phyloP scores from a whole-genome alignment of 2,797 vertebrate genomes.

The Danio jaintianensis region DNA sequence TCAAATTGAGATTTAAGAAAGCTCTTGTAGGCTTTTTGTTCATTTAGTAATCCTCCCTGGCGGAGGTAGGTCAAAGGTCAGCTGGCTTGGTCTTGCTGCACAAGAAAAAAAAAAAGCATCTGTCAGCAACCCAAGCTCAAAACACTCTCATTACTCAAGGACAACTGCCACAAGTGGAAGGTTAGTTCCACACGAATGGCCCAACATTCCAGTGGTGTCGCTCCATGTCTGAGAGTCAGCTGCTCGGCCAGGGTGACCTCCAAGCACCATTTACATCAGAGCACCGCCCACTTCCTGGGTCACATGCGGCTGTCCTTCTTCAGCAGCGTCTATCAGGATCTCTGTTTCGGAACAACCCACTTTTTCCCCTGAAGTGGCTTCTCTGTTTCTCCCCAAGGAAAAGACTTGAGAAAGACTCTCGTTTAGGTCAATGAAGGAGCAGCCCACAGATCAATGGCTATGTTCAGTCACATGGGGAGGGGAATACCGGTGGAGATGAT shows the following conservation, averaged over 20 bases:
- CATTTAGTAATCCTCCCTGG: constrained; percentile 62
- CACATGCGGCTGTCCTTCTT: constrained; percentile 24
- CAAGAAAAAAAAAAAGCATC: constrained; percentile 68
- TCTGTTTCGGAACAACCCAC: constrained; percentile 20
- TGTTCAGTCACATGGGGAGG: constrained; percentile 23
- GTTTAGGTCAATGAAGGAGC: constrained; percentile 31
- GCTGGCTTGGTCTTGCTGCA: constrained; percentile 59
- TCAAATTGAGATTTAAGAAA: constrained; percentile 44
- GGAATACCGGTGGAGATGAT: constrained; percentile 63
- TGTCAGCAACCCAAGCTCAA: constrained; percentile 64
- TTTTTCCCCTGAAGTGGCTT: constrained; percentile 11
- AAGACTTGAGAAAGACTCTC: constrained; percentile 19
- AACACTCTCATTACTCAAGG: constrained; percentile 72
- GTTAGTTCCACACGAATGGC: constrained; percentile 71
- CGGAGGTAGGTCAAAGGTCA: constrained; percentile 64
- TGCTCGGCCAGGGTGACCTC: constrained; percentile 63
- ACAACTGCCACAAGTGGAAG: constrained; percentile 70
- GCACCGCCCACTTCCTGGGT: constrained; percentile 21
- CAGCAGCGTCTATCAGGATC: constrained; percentile 8
- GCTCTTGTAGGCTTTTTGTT: constrained; percentile 53
- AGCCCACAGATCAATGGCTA: constrained; percentile 48
- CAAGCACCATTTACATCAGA: constrained; percentile 59
- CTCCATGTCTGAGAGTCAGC: constrained; percentile 57
- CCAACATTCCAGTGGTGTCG: constrained; percentile 65
- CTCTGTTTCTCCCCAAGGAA: constrained; percentile 11